These are phyloP conservation scores for Amphipyra berbera DNA, from an alignment of 2,888 invertebrate genomes.

Conservation along the genomic window DNA sequence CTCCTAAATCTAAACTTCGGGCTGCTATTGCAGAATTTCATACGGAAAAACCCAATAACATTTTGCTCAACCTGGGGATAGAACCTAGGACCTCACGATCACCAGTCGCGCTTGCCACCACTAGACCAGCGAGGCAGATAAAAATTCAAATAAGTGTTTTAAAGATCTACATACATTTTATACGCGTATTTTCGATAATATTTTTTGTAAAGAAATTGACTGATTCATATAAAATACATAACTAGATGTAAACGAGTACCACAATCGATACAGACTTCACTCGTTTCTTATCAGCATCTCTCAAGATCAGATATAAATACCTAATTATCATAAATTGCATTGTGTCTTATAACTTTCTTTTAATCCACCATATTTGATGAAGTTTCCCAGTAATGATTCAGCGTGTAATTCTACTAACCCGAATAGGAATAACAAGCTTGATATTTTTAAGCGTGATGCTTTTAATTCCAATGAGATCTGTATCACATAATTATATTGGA, in stretches of 20 bases:
- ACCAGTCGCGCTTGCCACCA: no score
- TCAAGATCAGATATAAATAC: background rate
- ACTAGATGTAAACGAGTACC: background rate
- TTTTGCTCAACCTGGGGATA: no score
- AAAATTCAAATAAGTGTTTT: no score
- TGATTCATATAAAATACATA: no score
- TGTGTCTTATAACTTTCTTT: background rate
- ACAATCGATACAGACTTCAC: background rate
- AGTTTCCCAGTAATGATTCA: background rate
- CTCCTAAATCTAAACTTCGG: no score
- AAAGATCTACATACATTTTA: no score
- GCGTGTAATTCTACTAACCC: background rate
- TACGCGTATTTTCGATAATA: no score
- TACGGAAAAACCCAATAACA: no score
- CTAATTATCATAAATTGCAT: background rate
- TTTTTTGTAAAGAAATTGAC: no score
- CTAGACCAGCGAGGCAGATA: no score
- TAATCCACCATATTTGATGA: background rate
- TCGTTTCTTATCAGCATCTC: background rate
- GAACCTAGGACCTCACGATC: no score
- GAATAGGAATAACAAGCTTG: background rate
- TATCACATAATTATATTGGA: constrained; percentile 38
- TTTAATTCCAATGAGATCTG: constrained; percentile 22
- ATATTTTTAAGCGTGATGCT: constrained; percentile 1
- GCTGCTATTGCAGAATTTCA: no score